Conservation (phyloP, 2,797 vertebrate genomes). For the Sebastes cheni region DNA sequence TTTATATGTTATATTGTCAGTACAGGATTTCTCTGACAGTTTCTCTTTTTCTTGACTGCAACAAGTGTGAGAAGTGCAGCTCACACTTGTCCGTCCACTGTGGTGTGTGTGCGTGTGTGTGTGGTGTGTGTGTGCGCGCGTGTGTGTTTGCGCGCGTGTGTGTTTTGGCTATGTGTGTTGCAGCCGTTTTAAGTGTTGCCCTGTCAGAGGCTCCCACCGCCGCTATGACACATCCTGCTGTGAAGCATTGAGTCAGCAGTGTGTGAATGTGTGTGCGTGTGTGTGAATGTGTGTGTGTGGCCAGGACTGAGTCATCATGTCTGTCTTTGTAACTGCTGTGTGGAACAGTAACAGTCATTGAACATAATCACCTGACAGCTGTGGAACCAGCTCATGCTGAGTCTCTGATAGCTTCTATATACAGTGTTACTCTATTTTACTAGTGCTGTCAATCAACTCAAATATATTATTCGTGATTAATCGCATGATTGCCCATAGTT, state of each 20-base stretch:
- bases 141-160: neutral
- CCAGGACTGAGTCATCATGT: slow-evolving; percentile 33
- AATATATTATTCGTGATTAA: too few relatives aligned
- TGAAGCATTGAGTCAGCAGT: slow-evolving; percentile 34
- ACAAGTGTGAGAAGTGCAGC: neutral
- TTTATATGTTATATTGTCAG: neutral
- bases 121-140: too few relatives aligned
- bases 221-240: slow-evolving; percentile 43
- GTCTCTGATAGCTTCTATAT: neutral
- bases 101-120: neutral
- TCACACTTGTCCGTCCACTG: neutral
- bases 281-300: neutral
- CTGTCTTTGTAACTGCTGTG: neutral
- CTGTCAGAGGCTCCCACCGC: slow-evolving; percentile 16
- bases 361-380: neutral
- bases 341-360: slow-evolving; percentile 5
- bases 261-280: neutral
- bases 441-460: too few relatives aligned
- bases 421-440: too few relatives aligned
- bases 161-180: neutral
- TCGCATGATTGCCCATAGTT: too few relatives aligned
- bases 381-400: neutral
- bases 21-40: neutral
- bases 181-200: slow-evolving; percentile 7
- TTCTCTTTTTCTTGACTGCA: neutral